Evolutionary conservation across 2,113 vertebrate species (phyloP).

Genomic region (Gallinago media): DNA sequence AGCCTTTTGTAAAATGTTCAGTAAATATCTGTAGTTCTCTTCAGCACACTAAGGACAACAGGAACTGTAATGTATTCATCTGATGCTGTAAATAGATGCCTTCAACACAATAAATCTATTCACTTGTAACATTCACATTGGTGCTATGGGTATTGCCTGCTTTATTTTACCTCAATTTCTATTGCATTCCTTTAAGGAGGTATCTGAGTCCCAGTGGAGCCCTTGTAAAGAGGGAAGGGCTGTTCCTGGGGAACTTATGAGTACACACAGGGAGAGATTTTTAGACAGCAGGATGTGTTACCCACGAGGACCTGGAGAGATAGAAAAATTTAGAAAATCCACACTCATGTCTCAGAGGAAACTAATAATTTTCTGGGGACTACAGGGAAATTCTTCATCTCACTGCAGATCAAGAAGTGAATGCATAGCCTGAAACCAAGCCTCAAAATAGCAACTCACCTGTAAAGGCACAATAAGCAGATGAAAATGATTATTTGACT

Average conservation of each 20-base stretch:
- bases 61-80: not conserved
- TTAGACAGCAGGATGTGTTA: not conserved
- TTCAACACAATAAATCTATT: not conserved
- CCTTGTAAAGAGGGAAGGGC: not conserved
- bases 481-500: not conserved
- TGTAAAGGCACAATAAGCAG: not conserved
- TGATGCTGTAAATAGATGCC: not conserved
- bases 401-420: not conserved
- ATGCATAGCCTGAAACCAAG: not conserved
- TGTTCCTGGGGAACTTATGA: not conserved
- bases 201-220: not conserved
- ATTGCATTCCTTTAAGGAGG: not conserved
- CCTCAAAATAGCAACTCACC: not conserved
- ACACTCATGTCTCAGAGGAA: not conserved
- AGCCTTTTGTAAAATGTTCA: not conserved
- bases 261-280: not conserved
- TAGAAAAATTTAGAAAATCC: not conserved
- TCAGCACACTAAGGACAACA: not conserved
- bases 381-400: not conserved
- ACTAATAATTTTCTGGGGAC: not conserved
- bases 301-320: not conserved
- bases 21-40: not conserved
- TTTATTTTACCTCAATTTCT: not conserved
- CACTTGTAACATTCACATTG: not conserved
- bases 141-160: not conserved